These are phyloP conservation scores for Aphidius colemani DNA, from an alignment of 2,888 invertebrate genomes.

Conservation along the genomic window DNA sequence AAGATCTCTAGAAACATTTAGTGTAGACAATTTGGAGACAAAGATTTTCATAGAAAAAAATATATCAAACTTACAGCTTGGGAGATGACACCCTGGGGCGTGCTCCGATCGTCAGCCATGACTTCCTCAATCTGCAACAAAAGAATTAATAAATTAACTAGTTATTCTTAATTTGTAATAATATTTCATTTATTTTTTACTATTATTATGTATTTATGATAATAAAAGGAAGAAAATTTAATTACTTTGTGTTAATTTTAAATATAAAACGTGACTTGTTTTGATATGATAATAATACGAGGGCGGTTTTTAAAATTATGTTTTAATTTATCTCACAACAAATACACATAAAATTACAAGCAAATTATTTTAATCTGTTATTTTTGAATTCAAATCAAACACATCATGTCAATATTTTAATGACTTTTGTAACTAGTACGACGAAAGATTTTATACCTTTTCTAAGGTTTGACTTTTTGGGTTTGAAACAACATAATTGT, in stretches of 20 bases:
- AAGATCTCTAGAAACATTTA: not conserved
- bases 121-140: conserved; percentile 45
- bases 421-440: too few relatives aligned
- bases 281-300: not conserved
- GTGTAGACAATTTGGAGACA: conserved; percentile 13
- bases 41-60: conserved; percentile 11
- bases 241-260: not conserved
- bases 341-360: too few relatives aligned
- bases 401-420: too few relatives aligned
- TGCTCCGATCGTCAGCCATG: conserved; percentile 54
- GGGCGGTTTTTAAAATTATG: too few relatives aligned
- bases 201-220: not conserved
- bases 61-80: conserved; percentile 46
- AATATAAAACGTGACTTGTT: not conserved
- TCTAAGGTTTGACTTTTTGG: too few relatives aligned
- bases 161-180: too few relatives aligned
- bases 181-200: too few relatives aligned
- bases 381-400: too few relatives aligned
- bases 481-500: too few relatives aligned
- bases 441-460: too few relatives aligned
- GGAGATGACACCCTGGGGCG: conserved; percentile 49
- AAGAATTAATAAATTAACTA: conserved; percentile 19
- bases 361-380: too few relatives aligned
- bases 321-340: too few relatives aligned
- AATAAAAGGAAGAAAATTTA: not conserved